Conservation (phyloP, 2,888 invertebrate species). For the Drosophila acutilabella region DNA sequence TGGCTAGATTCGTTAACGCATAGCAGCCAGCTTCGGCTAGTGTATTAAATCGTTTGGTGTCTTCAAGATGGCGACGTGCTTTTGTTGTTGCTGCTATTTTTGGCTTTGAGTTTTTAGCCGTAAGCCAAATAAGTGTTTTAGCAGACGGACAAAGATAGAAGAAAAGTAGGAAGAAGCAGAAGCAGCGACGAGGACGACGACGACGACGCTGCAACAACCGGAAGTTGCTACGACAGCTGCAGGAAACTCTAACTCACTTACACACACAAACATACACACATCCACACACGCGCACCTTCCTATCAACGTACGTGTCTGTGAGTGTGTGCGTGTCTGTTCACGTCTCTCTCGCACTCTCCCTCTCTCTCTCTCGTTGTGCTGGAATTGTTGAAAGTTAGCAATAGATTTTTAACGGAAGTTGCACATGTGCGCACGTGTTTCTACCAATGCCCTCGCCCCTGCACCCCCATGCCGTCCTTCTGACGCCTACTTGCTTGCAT, state of each 20-base stretch:
- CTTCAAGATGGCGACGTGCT: slow-evolving; percentile 28
- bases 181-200: slow-evolving; percentile 15
- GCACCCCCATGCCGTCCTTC: background rate
- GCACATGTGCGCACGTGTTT: slow-evolving; percentile 82
- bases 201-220: slow-evolving; percentile 67
- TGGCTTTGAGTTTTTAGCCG: slow-evolving; percentile 79
- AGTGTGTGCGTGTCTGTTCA: slow-evolving; percentile 41
- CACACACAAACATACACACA: slow-evolving; percentile 47
- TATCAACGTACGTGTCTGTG: slow-evolving; percentile 40
- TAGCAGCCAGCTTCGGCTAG: slow-evolving; percentile 29
- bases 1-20: background rate
- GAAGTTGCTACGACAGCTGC: slow-evolving; percentile 81
- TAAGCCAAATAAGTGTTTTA: slow-evolving; percentile 80
- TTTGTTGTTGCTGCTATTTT: slow-evolving; percentile 57
- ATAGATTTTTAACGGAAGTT: slow-evolving; percentile 82
- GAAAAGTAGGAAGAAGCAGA: slow-evolving; percentile 13
- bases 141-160: slow-evolving; percentile 58
- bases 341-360: slow-evolving; percentile 40
- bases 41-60: slow-evolving; percentile 38
- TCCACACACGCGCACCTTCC: slow-evolving; percentile 42
- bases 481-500: background rate
- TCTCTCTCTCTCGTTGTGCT: slow-evolving; percentile 28
- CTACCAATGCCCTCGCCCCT: slow-evolving; percentile 30
- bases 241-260: slow-evolving; percentile 80
- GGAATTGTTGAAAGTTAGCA: slow-evolving; percentile 80